phyloP scores from a whole-genome alignment of 2,797 vertebrate genomes.

The Avahi laniger region DNA sequence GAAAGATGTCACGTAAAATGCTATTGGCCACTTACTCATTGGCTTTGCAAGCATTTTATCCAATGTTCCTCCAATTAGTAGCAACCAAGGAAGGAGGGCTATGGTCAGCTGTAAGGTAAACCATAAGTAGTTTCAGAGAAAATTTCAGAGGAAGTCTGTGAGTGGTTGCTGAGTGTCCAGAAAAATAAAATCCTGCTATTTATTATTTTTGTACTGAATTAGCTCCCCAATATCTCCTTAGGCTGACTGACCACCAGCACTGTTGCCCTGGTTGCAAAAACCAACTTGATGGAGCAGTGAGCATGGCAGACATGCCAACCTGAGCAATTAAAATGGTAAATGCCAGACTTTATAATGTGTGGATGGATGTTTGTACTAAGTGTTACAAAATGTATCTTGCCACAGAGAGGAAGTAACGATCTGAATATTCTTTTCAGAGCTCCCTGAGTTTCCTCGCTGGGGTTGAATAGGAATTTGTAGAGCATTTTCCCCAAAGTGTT shows the following conservation, averaged over 20 bases:
- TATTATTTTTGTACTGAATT: slow-evolving; percentile 27
- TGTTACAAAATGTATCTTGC: slow-evolving; percentile 10
- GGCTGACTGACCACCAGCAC: neutral
- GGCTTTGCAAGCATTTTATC: neutral
- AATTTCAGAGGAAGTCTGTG: neutral
- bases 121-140: neutral
- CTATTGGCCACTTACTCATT: neutral
- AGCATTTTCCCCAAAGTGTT: neutral
- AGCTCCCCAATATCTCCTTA: neutral
- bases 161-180: neutral
- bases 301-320: neutral
- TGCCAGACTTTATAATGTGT: neutral
- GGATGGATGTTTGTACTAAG: neutral
- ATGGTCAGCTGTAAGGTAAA: neutral
- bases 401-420: neutral
- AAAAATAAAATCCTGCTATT: neutral
- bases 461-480: neutral
- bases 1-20: neutral
- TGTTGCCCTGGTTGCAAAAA: slow-evolving; percentile 26
- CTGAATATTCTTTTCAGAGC: neutral
- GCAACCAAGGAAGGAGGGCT: neutral
- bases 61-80: neutral
- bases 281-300: neutral
- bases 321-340: slow-evolving; percentile 22
- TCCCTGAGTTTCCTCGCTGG: neutral